These are phyloP conservation scores for Hydractinia echinata DNA, from an alignment of 30 jellyfish, hydroid and myxozoan genomes.

Conservation along the genomic window DNA sequence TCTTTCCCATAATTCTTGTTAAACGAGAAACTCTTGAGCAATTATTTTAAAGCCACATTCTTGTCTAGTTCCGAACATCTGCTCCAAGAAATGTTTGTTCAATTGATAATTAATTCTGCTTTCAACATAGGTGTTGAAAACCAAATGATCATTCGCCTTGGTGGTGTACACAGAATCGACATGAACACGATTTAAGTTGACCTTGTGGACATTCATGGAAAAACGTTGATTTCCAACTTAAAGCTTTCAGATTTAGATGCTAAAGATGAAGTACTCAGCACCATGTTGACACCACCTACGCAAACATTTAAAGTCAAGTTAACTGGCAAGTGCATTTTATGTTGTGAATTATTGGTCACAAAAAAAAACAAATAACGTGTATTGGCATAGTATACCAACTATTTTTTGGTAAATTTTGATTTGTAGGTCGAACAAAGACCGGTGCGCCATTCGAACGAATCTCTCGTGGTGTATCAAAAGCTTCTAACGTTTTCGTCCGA, in stretches of 20 bases:
- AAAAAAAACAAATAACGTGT: neutral
- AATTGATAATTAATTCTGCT: neutral
- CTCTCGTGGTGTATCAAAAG: constrained; percentile 45
- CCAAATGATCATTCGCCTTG: neutral
- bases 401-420: neutral
- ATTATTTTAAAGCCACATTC: neutral
- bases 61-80: neutral
- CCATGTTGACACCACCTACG: neutral
- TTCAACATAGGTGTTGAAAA: neutral
- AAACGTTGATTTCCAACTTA: neutral
- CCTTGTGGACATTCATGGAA: neutral
- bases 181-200: neutral
- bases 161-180: neutral
- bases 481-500: constrained; percentile 25
- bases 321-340: neutral
- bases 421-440: constrained; percentile 15
- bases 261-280: neutral
- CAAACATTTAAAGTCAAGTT: neutral
- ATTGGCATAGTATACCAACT: neutral
- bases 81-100: neutral
- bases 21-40: neutral
- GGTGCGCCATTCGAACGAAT: constrained; percentile 51
- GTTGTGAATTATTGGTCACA: neutral
- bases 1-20: neutral
- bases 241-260: neutral